A percentile compares a stretch with the other conserved stretches of the same genome.
Conservation (phyloP, 2,888 invertebrate genomes). For the Pterobdella sp. region DNA sequence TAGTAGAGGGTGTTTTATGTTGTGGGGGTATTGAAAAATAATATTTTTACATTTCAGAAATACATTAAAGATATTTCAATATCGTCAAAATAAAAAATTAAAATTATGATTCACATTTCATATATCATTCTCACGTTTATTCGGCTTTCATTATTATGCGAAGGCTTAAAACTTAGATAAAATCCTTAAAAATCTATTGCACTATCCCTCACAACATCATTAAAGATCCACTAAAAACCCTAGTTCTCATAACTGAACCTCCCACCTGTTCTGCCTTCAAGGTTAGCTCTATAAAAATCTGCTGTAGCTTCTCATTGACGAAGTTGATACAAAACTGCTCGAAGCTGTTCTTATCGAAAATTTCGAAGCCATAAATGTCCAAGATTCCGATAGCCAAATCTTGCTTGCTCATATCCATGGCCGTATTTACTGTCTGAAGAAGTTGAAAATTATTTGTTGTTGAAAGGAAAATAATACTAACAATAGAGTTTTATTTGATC, state of each 20-base stretch:
- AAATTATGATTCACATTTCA: too few relatives aligned
- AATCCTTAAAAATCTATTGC: too few relatives aligned
- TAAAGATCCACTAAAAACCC: too few relatives aligned
- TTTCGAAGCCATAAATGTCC: slow-evolving; percentile 67
- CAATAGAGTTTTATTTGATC: not conserved
- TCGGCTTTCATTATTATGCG: too few relatives aligned
- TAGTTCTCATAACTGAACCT: too few relatives aligned
- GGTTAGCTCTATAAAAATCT: slow-evolving; percentile 65
- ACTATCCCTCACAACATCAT: too few relatives aligned
- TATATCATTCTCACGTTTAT: too few relatives aligned
- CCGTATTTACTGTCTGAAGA: slow-evolving; percentile 59
- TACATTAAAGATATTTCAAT: too few relatives aligned
- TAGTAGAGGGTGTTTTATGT: not conserved
- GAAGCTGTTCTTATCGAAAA: slow-evolving; percentile 63
- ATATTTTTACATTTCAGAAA: too few relatives aligned
- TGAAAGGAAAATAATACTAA: not conserved
- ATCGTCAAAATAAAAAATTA: too few relatives aligned
- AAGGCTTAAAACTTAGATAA: too few relatives aligned
- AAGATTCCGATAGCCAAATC: slow-evolving; percentile 59
- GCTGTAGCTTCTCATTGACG: slow-evolving; percentile 65
- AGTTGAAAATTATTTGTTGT: not conserved
- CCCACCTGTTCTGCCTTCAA: slow-evolving; percentile 64
- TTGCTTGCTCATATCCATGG: slow-evolving; percentile 57
- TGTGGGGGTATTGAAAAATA: too few relatives aligned
- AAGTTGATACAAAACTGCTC: slow-evolving; percentile 67